Conservation (phyloP, 2,113 vertebrate genomes). For the Miniopterus natalensis region DNA sequence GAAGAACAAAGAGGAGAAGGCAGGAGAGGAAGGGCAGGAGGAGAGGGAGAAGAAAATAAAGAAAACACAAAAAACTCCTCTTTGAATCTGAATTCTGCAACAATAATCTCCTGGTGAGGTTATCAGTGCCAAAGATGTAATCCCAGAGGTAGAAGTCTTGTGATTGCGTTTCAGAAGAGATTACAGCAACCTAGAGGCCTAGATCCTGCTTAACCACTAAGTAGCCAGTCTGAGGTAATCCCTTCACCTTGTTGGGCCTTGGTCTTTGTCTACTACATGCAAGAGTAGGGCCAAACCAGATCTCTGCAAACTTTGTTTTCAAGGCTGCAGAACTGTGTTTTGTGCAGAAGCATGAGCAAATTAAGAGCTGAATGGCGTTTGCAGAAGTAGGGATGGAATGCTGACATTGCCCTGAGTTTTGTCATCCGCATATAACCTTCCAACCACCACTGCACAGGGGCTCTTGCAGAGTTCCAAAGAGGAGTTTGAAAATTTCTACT, state of each 20-base stretch:
- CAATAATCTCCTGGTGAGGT: neutral
- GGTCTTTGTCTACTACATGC: neutral
- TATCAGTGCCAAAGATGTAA: neutral
- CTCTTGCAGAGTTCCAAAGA: neutral
- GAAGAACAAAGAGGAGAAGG: neutral
- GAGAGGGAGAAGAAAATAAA: neutral
- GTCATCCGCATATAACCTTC: neutral
- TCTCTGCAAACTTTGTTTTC: neutral
- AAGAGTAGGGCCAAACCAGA: neutral
- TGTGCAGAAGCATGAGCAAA: neutral
- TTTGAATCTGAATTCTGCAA: neutral
- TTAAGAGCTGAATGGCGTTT: neutral
- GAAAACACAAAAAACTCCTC: neutral
- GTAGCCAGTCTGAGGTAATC: neutral
- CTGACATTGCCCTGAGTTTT: neutral
- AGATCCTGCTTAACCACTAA: neutral
- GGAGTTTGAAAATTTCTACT: neutral
- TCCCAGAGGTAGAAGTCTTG: neutral
- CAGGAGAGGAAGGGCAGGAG: neutral
- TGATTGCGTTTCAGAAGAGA: neutral
- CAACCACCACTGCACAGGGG: neutral
- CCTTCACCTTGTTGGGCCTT: neutral
- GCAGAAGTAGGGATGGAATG: neutral
- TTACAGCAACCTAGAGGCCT: neutral
- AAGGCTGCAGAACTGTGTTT: neutral